Evolutionary conservation across 2,888 invertebrate species (phyloP).

Genomic region (Nephrocerus scutellatus): DNA sequence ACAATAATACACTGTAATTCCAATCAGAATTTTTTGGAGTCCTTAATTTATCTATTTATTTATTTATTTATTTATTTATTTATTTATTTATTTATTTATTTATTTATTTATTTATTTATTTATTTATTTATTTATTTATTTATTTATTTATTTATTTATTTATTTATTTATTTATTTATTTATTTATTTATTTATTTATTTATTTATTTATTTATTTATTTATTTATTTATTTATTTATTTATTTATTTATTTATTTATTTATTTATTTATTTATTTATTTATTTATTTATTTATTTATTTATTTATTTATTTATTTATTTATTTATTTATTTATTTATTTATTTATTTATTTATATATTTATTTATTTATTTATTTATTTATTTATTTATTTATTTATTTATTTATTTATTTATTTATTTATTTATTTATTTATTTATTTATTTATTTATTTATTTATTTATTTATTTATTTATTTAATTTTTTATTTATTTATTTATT

Average conservation of each 20-base stretch:
- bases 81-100: background rate
- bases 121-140: background rate
- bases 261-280: background rate
- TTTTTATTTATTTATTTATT: too few relatives aligned
- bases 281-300: background rate
- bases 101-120: background rate
- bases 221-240: background rate
- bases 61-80: background rate
- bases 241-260: background rate
- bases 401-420: too few relatives aligned
- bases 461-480: too few relatives aligned
- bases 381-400: background rate
- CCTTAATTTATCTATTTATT: background rate
- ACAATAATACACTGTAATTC: too few relatives aligned
- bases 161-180: background rate
- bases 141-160: background rate
- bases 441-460: too few relatives aligned
- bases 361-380: background rate
- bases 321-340: background rate
- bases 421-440: too few relatives aligned
- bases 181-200: background rate
- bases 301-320: background rate
- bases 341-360: background rate
- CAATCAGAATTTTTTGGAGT: too few relatives aligned
- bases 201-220: background rate